A percentile compares a stretch with the other conserved stretches of the same genome.
Evolutionary conservation across 2,797 vertebrate species (phyloP).

Genomic region (Liparis tanakae): DNA sequence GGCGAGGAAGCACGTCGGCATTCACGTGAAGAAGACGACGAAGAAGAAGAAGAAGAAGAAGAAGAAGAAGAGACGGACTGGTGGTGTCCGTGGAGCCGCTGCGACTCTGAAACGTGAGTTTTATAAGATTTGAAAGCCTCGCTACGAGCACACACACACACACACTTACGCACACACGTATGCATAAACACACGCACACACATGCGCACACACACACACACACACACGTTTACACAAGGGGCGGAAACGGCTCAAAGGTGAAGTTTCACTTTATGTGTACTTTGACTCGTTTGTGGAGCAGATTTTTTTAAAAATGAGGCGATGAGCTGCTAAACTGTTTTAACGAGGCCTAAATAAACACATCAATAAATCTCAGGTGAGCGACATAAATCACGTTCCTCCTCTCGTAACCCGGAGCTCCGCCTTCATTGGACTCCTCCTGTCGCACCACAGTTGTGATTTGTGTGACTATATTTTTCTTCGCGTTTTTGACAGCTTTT

Average conservation of each 20-base stretch:
- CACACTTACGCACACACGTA: too few relatives aligned
- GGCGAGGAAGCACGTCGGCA: not conserved
- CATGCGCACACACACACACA: not conserved
- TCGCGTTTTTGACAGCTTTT: not conserved
- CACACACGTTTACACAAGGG: not conserved
- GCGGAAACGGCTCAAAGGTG: conserved; percentile 8
- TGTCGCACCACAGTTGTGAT: not conserved
- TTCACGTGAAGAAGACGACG: not conserved
- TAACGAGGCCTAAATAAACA: too few relatives aligned
- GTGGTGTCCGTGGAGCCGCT: not conserved
- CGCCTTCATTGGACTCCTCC: not conserved
- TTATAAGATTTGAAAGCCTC: not conserved
- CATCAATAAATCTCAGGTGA: not conserved
- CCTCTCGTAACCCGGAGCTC: not conserved
- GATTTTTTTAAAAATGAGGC: not conserved
- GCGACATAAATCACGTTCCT: not conserved
- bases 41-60: too few relatives aligned
- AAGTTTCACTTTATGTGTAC: not conserved
- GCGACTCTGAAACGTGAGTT: conserved; percentile 19
- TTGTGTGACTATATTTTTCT: not conserved
- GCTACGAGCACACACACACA: too few relatives aligned
- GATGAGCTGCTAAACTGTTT: not conserved
- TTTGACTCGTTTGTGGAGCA: not conserved
- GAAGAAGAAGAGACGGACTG: not conserved
- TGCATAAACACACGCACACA: not conserved